Conservation (phyloP, 2,113 vertebrate species). For the Caracal caracal region DNA sequence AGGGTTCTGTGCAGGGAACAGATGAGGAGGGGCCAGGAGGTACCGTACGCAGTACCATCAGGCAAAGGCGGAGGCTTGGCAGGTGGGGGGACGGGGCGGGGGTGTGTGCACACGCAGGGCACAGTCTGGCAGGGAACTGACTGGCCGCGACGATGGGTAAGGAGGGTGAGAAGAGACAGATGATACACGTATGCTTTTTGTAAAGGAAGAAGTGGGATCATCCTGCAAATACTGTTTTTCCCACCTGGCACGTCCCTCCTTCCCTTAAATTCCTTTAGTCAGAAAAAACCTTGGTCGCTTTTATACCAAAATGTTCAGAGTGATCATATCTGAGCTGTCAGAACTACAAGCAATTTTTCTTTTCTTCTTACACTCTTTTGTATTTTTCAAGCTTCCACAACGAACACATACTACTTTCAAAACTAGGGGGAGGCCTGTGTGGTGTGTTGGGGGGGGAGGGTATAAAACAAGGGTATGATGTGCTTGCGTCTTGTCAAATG, state of each 20-base stretch:
- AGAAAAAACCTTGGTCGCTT: background rate
- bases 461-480: background rate
- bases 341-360: background rate
- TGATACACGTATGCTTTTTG: no score
- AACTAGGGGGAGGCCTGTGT: background rate
- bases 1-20: background rate
- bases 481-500: background rate
- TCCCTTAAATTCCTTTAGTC: background rate
- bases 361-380: background rate
- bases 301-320: background rate
- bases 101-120: background rate
- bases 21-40: background rate
- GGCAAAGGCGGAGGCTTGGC: background rate
- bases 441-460: accelerated
- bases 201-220: background rate
- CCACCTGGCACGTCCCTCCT: background rate
- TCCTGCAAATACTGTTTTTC: background rate
- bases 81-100: background rate
- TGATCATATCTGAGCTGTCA: background rate
- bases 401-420: background rate
- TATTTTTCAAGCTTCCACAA: background rate
- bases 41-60: no score
- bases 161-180: background rate
- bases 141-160: background rate
- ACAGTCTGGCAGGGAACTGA: background rate